Base-by-base conservation (phyloP, 2,888 invertebrate genomes). In the Gasteruption jaculator region DNA sequence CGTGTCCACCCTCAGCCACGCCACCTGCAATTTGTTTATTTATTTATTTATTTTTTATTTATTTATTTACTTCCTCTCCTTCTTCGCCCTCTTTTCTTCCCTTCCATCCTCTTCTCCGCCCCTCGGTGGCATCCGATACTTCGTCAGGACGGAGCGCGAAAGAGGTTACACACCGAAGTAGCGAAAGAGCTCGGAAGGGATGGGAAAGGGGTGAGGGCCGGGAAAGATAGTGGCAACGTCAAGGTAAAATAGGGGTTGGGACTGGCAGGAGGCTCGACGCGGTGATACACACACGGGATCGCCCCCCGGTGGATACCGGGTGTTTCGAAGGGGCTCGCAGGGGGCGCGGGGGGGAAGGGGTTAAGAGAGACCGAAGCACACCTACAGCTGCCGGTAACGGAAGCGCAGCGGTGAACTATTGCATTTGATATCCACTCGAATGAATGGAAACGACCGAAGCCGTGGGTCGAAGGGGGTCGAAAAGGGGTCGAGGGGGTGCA, bases 1-100 rank as follows among this genome's bases (percentile, higher is more conserved):
- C 8, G 91, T 91, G 71, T 91, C 91, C 32, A 92, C 90, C 30
- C 89, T 78, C 31, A 91, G 72, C 91, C 91, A 91, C 46, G 91
- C 91, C 15, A 91, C 86, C 91, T 91, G 70, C 1, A 55, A 56
- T n/a, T n/a, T n/a, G n/a, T n/a, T n/a, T n/a, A n/a, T n/a, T n/a
- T n/a, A n/a, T 4, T 21, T 31, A 29, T 36, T 4, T 18, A 30
- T 19, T 11, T 16, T 36, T 22, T 6, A 16, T 11, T 10, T 3
- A 26, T 26, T 26, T 5, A 14, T 14, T 12, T 26, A 12, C 27
- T 26, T 14, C 27, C 15, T 29, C 12, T 10, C 10, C 12, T 30
- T n/a, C 25, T 22, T 34, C 24, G 12, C n/a, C n/a, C n/a, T n/a
- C n/a, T n/a, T n/a, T n/a, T n/a, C n/a, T n/a, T n/a, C 5, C 12